Conservation (phyloP, 2,888 invertebrate genomes). For the Altica lythri region DNA sequence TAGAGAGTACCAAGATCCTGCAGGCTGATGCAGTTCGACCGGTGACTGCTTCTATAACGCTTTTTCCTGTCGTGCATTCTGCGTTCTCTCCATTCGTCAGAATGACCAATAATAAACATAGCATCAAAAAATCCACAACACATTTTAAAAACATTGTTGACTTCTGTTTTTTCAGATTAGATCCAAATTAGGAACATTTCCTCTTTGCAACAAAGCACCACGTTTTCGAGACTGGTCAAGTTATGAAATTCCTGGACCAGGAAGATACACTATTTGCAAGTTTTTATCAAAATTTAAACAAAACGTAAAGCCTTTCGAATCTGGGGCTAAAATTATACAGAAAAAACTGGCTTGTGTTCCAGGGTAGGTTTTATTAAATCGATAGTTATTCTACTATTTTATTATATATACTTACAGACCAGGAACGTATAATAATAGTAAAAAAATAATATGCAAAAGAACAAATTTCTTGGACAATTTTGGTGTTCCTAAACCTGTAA, state of each 20-base stretch:
- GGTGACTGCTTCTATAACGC: too few species aligned
- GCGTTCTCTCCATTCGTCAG: too few species aligned
- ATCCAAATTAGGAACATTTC: conserved; percentile 48
- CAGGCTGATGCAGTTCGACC: too few species aligned
- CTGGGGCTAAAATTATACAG: conserved; percentile 24
- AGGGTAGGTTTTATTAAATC: conserved; percentile 42
- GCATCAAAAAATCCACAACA: too few species aligned
- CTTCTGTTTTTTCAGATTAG: conserved; percentile 47
- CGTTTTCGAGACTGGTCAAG: conserved; percentile 44
- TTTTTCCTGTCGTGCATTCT: too few species aligned
- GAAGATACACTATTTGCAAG: conserved; percentile 43
- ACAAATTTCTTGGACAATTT: conserved; percentile 56
- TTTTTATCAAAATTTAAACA: conserved; percentile 34
- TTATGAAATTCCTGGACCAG: conserved; percentile 49
- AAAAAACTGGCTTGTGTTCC: conserved; percentile 40
- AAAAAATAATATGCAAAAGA: conserved; percentile 41
- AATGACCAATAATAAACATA: too few species aligned
- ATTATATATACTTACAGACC: conserved; percentile 42
- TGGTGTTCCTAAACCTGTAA: conserved; percentile 53
- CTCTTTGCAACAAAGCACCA: conserved; percentile 45
- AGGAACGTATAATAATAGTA: conserved; percentile 44
- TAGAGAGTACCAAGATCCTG: too few species aligned
- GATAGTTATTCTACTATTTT: not conserved
- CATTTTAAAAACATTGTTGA: too few species aligned
- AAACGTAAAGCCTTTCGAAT: conserved; percentile 44